Evolutionary conservation across 2,888 invertebrate genomes (phyloP), one percentile per base, ranked within the genome.

Genomic region (Brachypterus glaber): DNA sequence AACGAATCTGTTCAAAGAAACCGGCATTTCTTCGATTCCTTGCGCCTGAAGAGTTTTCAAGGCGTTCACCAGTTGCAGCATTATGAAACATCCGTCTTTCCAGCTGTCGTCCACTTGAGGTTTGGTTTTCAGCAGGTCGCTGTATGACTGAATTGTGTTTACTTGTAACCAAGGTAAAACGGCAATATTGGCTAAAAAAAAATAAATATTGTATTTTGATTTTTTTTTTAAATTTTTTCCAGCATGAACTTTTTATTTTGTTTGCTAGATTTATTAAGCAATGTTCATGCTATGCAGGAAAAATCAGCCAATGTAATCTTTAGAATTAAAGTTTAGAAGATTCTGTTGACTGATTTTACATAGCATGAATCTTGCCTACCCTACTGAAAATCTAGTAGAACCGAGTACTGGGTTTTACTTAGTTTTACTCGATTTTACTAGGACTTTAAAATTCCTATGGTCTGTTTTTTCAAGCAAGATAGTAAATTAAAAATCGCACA

Each of bases 21-120:
- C 70, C 0, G 83, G 75, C 21, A 84, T 71, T 52, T 88, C 87
- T 57, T 89, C 88, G 15, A 85, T 79, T 2, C 87, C 88, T 48
- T 85, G 76, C 1, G 85, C 82, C 62, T 89, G 88, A 15, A 89
- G 68, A 55, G 79, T 81, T 60, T 88, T 88, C 48, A 89, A 66
- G 0, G 83, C 85, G 49, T 84, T 86, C 16, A 88, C 80, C 41
- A 88, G 67, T 55, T 89, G 89, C 36, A 88, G 69, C 68, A 87
- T 73, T 47, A 87, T 74, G 59, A 89, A 84, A 44, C 79, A 79
- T 27, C 82, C 78, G 49, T 86, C 86, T 31, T 74, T 69, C 43
- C 67, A 70, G 50, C 66, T 63, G 12, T 70, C 70, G 12, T 63
- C 62, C 18, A 46, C 49, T 7, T 45, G 17, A 1, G 51, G 69